Percentiles rank a stretch among this genome's conserved stretches.
Evolutionary conservation across 2,888 invertebrate genomes (phyloP).

Genomic region (Hemithea aestivaria): DNA sequence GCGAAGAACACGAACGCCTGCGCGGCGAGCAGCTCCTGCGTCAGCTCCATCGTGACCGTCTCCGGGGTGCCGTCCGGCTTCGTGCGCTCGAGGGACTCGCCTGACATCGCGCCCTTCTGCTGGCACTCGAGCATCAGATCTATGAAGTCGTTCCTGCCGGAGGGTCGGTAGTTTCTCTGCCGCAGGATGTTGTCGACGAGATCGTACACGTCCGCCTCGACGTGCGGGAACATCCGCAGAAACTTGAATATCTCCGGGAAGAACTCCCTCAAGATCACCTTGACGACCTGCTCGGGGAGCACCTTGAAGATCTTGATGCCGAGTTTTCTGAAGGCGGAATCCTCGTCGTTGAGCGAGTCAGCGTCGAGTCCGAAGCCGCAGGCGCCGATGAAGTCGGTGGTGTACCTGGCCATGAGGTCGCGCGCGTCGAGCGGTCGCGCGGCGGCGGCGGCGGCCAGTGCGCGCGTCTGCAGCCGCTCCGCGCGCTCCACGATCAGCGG

Average conservation of each 20-base stretch:
- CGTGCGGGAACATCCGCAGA: too few relatives aligned
- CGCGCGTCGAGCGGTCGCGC: slow-evolving; percentile 43
- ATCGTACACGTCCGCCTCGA: too few relatives aligned
- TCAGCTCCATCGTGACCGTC: slow-evolving; percentile 37
- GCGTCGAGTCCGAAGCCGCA: slow-evolving; percentile 56
- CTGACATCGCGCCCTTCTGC: slow-evolving; percentile 36
- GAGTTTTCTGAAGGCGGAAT: slow-evolving; percentile 48
- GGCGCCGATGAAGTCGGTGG: slow-evolving; percentile 59
- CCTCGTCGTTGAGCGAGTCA: slow-evolving; percentile 47
- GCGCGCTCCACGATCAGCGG: slow-evolving; percentile 53
- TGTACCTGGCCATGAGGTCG: slow-evolving; percentile 59
- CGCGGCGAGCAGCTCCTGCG: slow-evolving; percentile 43
- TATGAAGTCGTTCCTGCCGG: slow-evolving; percentile 48
- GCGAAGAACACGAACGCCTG: slow-evolving; percentile 60
- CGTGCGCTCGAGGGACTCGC: slow-evolving; percentile 39
- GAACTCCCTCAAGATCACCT: slow-evolving; percentile 42
- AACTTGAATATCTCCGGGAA: slow-evolving; percentile 41
- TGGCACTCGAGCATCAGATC: slow-evolving; percentile 47
- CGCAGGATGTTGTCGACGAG: slow-evolving; percentile 43
- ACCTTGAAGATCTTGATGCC: slow-evolving; percentile 41
- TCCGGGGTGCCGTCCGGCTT: slow-evolving; percentile 40
- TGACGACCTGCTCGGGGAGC: slow-evolving; percentile 31
- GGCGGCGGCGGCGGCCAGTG: slow-evolving; percentile 27
- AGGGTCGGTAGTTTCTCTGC: slow-evolving; percentile 41
- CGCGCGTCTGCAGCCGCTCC: slow-evolving; percentile 39